Evolutionary conservation across 1,140 invertebrate species (phyloP).

Genomic region (Seison nebaliae): DNA sequence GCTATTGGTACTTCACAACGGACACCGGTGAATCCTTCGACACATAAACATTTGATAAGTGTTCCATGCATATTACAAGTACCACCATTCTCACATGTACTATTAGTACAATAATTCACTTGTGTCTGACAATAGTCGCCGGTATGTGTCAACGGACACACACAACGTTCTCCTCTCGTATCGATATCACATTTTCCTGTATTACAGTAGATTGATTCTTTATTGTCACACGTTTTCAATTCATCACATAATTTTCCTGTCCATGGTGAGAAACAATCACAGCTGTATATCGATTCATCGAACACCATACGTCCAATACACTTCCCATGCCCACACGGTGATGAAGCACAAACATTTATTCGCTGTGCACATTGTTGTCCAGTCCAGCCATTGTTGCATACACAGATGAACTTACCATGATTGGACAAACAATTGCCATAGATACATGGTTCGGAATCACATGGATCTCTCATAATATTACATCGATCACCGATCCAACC

Average conservation of each 20-base stretch:
- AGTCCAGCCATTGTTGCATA: conserved; percentile 42
- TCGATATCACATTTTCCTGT: background rate
- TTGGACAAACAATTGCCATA: conserved; percentile 11
- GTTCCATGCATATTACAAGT: conserved; percentile 8
- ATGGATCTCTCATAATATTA: conserved; percentile 6
- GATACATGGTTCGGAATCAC: conserved; percentile 10
- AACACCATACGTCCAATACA: too few species aligned
- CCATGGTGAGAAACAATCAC: too few species aligned
- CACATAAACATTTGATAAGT: conserved; percentile 8
- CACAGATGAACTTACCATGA: conserved; percentile 31
- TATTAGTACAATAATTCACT: conserved; percentile 14
- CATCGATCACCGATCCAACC: background rate
- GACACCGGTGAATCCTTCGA: conserved; percentile 4
- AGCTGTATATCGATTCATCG: too few species aligned
- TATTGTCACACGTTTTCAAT: too few species aligned
- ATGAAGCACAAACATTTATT: conserved; percentile 67
- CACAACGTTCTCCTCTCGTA: background rate
- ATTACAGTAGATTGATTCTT: too few species aligned
- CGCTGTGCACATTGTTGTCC: conserved; percentile 37
- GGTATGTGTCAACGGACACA: conserved; percentile 15
- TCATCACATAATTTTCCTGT: too few species aligned
- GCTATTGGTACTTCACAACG: conserved; percentile 9
- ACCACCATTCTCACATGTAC: conserved; percentile 10
- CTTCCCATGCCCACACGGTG: conserved; percentile 16
- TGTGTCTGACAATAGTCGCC: conserved; percentile 12